Evolutionary conservation across 2,888 invertebrate genomes (phyloP), one percentile per base, ranked within the genome.

Genomic region (Neoscelio sp.): DNA sequence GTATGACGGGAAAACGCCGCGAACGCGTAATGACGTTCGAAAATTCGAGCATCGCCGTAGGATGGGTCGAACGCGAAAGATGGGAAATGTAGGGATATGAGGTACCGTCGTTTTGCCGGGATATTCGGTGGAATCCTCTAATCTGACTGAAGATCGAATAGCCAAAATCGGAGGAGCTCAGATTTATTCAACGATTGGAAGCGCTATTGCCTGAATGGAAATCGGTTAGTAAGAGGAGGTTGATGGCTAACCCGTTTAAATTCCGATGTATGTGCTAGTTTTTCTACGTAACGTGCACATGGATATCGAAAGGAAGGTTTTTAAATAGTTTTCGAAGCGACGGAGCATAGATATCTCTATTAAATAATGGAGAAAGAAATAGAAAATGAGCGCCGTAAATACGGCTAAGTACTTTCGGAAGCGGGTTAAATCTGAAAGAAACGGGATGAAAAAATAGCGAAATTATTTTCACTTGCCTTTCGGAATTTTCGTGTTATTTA

Each of bases 171-270:
- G 10, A 60, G 50, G 46, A 82, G 79, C 77, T 82, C 64, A 83
- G 83, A 85, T 85, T 85, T 84, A 85, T 85, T 83, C 82, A 80
- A 80, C 83, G 83, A 85, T 84, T 83, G 81, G 67, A 67, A 78
- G 80, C 68, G 78, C 74, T 77, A 82, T 84, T 80, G 80, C 71
- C 74, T 80, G 82, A 82, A 83, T 80, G 78, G 80, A 74, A 83
- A 84, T 85, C 81, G 81, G 48, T 67, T 52, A 79, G 76, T 70
- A 75, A 82, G 70, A 75, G 71, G 50, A 48, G 67, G 76, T 77
- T 71, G 80, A 73, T 79, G 80, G 75, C 42, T 75, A 54, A 70
- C 70, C 58, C 65, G 38, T 65, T 74, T 78, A 62, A 62, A 28
- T 68, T 50, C 60, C 71, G 58, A 42, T 71, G 17, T 46, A 38